Percentiles rank a stretch among this genome's conserved stretches.
Conservation (phyloP, 2,888 invertebrate genomes). For the Tortrix viridana region DNA sequence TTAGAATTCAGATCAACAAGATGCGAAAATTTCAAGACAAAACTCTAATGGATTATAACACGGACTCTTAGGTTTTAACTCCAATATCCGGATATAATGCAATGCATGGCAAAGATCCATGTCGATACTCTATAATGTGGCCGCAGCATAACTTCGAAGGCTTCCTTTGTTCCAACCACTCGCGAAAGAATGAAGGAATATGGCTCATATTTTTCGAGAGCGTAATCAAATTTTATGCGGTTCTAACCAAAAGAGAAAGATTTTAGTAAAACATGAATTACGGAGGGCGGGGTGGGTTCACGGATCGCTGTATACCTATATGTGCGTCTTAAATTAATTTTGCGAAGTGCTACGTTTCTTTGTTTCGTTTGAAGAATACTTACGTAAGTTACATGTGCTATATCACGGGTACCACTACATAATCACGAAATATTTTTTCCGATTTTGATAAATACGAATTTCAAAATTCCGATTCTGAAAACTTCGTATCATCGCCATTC, state of each 20-base stretch:
- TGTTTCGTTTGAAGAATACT: neutral
- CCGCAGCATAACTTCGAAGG: slow-evolving; percentile 14
- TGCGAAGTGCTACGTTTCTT: neutral
- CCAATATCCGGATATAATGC: slow-evolving; percentile 1
- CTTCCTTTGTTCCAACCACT: slow-evolving; percentile 33
- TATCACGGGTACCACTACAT: no score
- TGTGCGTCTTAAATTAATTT: slow-evolving; percentile 29
- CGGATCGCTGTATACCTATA: neutral
- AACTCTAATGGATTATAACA: no score
- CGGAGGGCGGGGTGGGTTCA: slow-evolving; percentile 14
- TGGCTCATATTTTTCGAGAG: slow-evolving; percentile 33
- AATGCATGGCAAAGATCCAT: slow-evolving; percentile 13
- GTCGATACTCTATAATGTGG: slow-evolving; percentile 20
- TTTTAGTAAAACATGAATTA: slow-evolving; percentile 33
- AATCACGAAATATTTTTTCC: no score
- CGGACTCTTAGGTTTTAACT: neutral
- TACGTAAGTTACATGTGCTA: neutral
- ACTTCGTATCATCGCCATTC: no score
- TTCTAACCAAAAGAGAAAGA: slow-evolving; percentile 32
- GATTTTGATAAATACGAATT: no score
- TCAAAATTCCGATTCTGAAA: no score
- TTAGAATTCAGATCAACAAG: no score
- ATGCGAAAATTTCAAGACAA: no score
- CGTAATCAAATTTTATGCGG: slow-evolving; percentile 38
- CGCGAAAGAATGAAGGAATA: slow-evolving; percentile 34